These are phyloP conservation scores for Protonemura montana DNA, from an alignment of 2,888 invertebrate genomes.

Conservation along the genomic window DNA sequence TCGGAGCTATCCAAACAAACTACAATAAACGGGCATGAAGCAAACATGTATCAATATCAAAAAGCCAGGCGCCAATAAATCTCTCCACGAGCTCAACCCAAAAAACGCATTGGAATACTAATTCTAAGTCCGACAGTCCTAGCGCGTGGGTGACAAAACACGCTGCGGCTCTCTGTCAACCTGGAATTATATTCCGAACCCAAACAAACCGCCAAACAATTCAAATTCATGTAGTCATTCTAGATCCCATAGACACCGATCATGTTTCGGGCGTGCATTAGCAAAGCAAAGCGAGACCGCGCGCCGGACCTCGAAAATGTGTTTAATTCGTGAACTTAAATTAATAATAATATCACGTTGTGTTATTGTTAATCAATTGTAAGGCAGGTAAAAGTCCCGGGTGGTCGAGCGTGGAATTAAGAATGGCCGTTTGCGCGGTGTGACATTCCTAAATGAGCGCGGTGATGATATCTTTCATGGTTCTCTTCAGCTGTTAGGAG, in stretches of 20 bases:
- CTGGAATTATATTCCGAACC: background rate
- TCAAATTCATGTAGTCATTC: background rate
- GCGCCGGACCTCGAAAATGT: background rate
- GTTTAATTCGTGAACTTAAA: background rate
- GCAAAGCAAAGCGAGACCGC: background rate
- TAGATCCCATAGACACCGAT: background rate
- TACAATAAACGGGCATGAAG: background rate
- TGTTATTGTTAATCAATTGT: conserved; percentile 12
- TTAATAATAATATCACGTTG: background rate
- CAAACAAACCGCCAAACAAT: background rate
- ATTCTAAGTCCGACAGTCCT: background rate
- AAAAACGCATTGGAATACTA: background rate
- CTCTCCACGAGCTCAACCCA: background rate
- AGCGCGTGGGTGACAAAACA: background rate
- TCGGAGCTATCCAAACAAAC: background rate
- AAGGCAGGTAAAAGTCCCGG: background rate
- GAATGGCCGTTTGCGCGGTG: background rate
- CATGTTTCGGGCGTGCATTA: background rate
- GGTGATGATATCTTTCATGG: conserved; percentile 9
- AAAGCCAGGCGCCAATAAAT: background rate
- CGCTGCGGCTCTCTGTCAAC: background rate
- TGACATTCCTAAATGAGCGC: conserved; percentile 29
- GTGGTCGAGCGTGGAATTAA: conserved; percentile 22
- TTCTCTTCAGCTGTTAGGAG: background rate
- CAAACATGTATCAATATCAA: conserved; percentile 1